Evolutionary conservation across 2,797 vertebrate genomes (phyloP).

Genomic region (Leptodactylus fallax): DNA sequence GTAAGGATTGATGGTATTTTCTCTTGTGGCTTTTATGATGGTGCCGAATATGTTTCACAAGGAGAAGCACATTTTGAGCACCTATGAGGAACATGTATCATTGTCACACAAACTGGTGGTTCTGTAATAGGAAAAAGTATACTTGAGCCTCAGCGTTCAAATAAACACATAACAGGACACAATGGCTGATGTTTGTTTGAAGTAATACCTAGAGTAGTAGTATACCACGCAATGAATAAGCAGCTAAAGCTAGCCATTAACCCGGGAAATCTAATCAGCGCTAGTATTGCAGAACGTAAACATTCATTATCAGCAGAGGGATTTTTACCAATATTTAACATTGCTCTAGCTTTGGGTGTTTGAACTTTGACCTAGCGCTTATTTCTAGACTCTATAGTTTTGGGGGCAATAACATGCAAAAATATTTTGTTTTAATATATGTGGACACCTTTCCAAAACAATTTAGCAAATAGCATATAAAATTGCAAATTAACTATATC

Average conservation of each 20-base stretch:
- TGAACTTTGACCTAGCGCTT: conserved; percentile 40
- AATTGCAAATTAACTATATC: background rate
- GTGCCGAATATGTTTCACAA: background rate
- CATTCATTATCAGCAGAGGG: conserved; percentile 21
- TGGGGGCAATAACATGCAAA: background rate
- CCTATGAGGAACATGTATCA: background rate
- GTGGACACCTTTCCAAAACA: conserved; percentile 21
- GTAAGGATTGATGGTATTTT: conserved; percentile 26
- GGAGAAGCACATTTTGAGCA: background rate
- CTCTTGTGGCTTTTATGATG: conserved; percentile 31
- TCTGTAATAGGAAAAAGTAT: background rate
- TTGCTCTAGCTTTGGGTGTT: conserved; percentile 44
- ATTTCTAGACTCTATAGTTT: conserved; percentile 37
- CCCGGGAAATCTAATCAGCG: conserved; percentile 17
- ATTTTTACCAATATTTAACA: conserved; percentile 25
- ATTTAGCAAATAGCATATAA: background rate
- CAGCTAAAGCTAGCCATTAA: conserved; percentile 6
- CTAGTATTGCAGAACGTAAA: conserved; percentile 11
- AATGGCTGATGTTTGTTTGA: background rate
- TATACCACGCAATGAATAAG: background rate
- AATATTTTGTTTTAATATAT: conserved; percentile 12
- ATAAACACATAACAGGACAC: background rate
- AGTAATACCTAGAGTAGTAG: background rate
- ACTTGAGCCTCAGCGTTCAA: background rate
- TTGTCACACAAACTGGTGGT: background rate